Evolutionary conservation across 2,113 vertebrate species (phyloP).

Genomic region (Trematocara stigmaticum): DNA sequence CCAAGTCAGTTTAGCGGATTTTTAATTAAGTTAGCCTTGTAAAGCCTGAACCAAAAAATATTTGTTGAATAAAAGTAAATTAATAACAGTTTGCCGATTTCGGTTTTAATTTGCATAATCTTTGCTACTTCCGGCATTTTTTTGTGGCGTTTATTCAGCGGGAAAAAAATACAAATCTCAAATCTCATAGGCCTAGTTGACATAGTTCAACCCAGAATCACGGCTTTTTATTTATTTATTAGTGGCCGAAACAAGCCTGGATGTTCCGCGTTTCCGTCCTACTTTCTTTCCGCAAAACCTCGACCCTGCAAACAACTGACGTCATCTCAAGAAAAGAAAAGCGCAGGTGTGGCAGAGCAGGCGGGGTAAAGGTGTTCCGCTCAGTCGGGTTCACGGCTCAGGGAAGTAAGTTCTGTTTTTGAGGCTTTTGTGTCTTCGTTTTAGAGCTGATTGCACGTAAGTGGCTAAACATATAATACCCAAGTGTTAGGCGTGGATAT

Average conservation of each 20-base stretch:
- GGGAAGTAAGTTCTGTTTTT: neutral
- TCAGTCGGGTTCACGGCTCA: neutral
- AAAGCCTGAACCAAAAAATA: neutral
- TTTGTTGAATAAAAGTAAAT: neutral
- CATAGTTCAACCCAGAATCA: neutral
- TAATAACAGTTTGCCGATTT: neutral
- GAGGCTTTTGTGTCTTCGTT: neutral
- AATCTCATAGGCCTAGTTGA: neutral
- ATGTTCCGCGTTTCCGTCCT: neutral
- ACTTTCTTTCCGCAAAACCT: neutral
- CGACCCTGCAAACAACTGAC: neutral
- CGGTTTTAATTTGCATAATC: neutral
- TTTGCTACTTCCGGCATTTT: neutral
- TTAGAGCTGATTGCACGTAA: conserved; percentile 1
- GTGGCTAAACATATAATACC: neutral
- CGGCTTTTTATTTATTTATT: neutral
- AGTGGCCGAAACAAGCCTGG: neutral
- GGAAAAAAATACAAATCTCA: neutral
- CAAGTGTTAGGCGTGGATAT: neutral
- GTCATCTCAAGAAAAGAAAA: neutral
- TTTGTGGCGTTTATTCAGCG: neutral
- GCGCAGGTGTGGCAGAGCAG: neutral
- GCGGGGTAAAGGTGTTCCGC: conserved; percentile 34
- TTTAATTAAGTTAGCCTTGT: neutral
- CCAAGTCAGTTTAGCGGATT: neutral